These are phyloP conservation scores for Selenia dentaria DNA, from an alignment of 2,888 invertebrate species.

Conservation along the genomic window DNA sequence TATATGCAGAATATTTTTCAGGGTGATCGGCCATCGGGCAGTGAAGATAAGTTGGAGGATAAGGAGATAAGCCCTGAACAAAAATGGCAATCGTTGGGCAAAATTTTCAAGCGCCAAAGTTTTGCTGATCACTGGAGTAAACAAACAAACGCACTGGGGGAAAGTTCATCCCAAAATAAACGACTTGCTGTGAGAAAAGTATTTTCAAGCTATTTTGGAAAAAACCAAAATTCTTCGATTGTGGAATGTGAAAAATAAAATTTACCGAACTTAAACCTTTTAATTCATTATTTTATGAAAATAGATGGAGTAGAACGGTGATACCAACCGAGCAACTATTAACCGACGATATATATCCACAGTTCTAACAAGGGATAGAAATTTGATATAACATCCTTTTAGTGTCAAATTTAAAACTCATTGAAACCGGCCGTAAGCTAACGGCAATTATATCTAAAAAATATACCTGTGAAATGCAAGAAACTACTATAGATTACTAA, in stretches of 20 bases:
- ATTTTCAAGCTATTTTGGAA: slow-evolving; percentile 73
- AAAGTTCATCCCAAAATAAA: slow-evolving; percentile 64
- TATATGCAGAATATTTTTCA: slow-evolving; percentile 36
- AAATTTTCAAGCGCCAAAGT: slow-evolving; percentile 76
- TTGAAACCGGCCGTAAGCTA: too few relatives aligned
- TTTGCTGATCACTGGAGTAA: slow-evolving; percentile 68
- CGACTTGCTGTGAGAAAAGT: slow-evolving; percentile 70
- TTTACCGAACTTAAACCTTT: neutral
- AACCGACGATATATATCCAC: too few relatives aligned
- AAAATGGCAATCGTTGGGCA: slow-evolving; percentile 79
- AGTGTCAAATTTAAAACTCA: too few relatives aligned
- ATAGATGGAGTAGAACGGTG: too few relatives aligned
- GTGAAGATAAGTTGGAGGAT: slow-evolving; percentile 64
- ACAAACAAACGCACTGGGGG: slow-evolving; percentile 57
- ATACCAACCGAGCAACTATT: too few relatives aligned
- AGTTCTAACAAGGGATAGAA: too few relatives aligned
- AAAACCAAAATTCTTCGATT: slow-evolving; percentile 55
- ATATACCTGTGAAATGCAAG: too few relatives aligned
- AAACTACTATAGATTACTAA: too few relatives aligned
- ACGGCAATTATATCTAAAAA: too few relatives aligned
- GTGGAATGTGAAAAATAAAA: slow-evolving; percentile 52
- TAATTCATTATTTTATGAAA: too few relatives aligned
- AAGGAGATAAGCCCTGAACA: slow-evolving; percentile 70
- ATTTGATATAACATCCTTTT: too few relatives aligned
- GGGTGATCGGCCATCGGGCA: slow-evolving; percentile 70